Conservation (phyloP, 2,888 invertebrate genomes). For the Dendrolimus houi region DNA sequence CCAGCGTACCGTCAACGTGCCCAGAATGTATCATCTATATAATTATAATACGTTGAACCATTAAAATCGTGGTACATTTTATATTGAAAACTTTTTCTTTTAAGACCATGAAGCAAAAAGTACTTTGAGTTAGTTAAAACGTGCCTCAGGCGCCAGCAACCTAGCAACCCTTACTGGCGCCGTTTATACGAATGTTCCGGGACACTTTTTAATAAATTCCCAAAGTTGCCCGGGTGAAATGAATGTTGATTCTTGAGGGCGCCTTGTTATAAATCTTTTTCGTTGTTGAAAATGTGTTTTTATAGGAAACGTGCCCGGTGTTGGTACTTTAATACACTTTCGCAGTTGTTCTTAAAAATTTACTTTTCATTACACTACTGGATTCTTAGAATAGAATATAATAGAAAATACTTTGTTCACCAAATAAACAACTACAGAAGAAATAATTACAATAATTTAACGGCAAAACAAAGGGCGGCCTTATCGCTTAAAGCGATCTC, state of each 20-base stretch:
- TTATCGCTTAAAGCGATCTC: too few relatives aligned
- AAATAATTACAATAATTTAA: too few relatives aligned
- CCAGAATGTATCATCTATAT: too few relatives aligned
- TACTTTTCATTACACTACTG: background rate
- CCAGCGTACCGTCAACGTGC: too few relatives aligned
- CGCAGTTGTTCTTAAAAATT: background rate
- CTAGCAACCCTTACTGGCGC: conserved; percentile 4
- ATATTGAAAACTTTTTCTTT: background rate
- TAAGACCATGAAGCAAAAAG: background rate
- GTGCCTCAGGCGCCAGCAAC: conserved; percentile 27
- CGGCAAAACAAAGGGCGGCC: too few relatives aligned
- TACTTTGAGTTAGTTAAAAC: conserved; percentile 31
- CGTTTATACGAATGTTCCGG: conserved; percentile 8
- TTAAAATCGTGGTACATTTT: too few relatives aligned
- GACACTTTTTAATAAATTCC: conserved; percentile 41
- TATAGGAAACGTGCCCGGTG: background rate
- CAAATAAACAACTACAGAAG: too few relatives aligned
- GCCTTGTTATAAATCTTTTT: conserved; percentile 1
- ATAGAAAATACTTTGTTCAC: too few relatives aligned
- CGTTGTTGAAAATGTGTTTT: background rate
- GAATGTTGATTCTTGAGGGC: conserved; percentile 25
- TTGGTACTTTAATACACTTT: background rate
- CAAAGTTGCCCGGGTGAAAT: conserved; percentile 23
- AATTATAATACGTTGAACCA: too few relatives aligned
- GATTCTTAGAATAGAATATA: too few relatives aligned